Evolutionary conservation across 1,140 invertebrate species (phyloP).

Genomic region (Brachystomella parvula): DNA sequence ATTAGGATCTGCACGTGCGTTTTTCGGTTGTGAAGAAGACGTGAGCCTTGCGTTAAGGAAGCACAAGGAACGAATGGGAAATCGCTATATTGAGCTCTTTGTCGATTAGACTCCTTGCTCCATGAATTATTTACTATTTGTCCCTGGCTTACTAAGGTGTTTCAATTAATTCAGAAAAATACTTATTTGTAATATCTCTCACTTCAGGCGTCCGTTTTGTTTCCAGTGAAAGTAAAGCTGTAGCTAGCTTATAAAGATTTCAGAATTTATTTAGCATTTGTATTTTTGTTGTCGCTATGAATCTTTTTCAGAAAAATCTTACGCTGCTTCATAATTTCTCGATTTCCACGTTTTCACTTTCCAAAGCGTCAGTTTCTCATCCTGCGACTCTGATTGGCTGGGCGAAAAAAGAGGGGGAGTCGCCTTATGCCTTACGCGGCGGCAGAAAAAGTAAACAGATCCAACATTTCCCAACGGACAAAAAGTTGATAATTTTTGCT

Average conservation of each 20-base stretch:
- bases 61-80: constrained; percentile 77
- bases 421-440: background rate
- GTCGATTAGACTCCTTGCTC: constrained; percentile 41
- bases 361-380: background rate
- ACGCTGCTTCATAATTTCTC: too few relatives aligned
- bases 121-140: too few relatives aligned
- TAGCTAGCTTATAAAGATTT: too few relatives aligned
- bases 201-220: too few relatives aligned
- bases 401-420: background rate
- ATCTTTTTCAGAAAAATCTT: too few relatives aligned
- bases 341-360: background rate
- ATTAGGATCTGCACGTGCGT: constrained; percentile 82
- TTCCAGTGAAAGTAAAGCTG: too few relatives aligned
- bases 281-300: too few relatives aligned
- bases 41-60: constrained; percentile 73
- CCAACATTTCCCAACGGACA: background rate
- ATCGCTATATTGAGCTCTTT: constrained; percentile 84
- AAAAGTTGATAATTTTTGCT: background rate
- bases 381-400: constrained; percentile 5
- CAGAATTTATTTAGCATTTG: too few relatives aligned
- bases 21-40: constrained; percentile 80
- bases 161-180: too few relatives aligned
- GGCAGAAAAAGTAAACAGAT: background rate
- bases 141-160: too few relatives aligned
- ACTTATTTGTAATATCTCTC: too few relatives aligned